Evolutionary conservation across 2,797 vertebrate genomes (phyloP), one percentile per base, ranked within the genome.

Genomic region (Hapalemur alaotrensis): DNA sequence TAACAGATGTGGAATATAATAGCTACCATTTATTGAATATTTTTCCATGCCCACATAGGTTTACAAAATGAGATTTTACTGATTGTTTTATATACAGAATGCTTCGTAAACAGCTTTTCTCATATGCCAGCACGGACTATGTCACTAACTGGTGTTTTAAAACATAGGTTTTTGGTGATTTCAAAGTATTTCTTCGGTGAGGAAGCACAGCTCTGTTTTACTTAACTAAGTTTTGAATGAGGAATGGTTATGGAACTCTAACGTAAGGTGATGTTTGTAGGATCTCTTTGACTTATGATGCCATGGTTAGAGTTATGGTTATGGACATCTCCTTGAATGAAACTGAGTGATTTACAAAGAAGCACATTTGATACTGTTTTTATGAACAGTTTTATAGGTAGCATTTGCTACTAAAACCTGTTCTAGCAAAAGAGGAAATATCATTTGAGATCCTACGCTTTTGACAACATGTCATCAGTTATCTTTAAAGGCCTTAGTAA

Each of bases 391-490:
- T 97, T 91, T 84, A 50, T 85, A 94, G 70, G 79, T 89, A 79
- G 32, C 23, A 69, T 92, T 91, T 95, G 86, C n/a, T 89, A 87
- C 38, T 87, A n/a, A 93, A 91, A 91, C 38, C 82, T 94, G 89
- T 89, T 73, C 94, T 80, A 84, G 93, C 4, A 43, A 72, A 95
- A 89, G 57, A 95, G 70, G 83, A 93, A 91, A 50, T 88, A 90
- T 48, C 54, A 52, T 67, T 88, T 94, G 91, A 82, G 89, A 87
- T 69, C 83, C 89, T 69, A 57, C 2, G 35, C 82, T 90, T 92
- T 92, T 88, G 95, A 90, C 65, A 95, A 43, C 82, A 67, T 84
- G 83, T 79, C 96, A 93, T 94, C 83, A 92, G 79, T 87, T 94
- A 88, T 85, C 86, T 97, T 94, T 79, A 97, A 88, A 97, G 86